Evolutionary conservation across 2,113 vertebrate genomes (phyloP), one percentile per base, ranked within the genome.

Genomic region (Rafetus swinhoei): DNA sequence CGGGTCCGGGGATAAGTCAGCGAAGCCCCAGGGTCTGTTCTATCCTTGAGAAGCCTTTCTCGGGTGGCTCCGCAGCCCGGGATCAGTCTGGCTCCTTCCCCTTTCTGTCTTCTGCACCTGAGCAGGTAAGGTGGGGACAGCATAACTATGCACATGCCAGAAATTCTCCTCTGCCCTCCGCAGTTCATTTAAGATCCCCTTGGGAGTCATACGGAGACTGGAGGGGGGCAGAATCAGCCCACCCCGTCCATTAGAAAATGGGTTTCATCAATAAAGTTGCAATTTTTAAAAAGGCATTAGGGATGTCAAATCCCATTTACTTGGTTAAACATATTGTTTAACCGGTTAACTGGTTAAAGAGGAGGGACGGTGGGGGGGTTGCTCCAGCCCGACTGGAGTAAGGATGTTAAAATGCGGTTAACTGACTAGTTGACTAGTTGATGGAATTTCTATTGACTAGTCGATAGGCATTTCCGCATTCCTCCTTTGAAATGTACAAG

Each of bases 61-160:
- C 5, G 50, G 0, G 0, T 14, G 52, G 24, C 62, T 7, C 24
- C 1, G 3, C 3, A 6, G 6, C 65, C 32, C 22, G 2, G 3
- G 0, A 0, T 1, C 62, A 25, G 1, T 89, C 29, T 4, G 25
- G 24, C 13, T 57, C 22, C 12, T 0, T 69, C 62, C 29, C 12
- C 2, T 9, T 54, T 2, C 1, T 59, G 22, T 6, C 4, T 77
- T 8, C 74, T 50, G 62, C 12, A 16, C 16, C 9, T 74, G 69
- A 32, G 14, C 60, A 32, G 29, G 60, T 32, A 65, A 65, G 25
- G 27, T 13, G 14, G 29, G 60, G 14, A 16, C 29, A 65, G 60
- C 29, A 65, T 22, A 59, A 59, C 11, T 59, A 59, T 59, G 57
- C 57, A 59, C 57, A 59, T 59, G 22, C 45, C 45, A 7, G 65